These are phyloP conservation scores for Trichoplusia ni DNA, from an alignment of 1,140 invertebrate species.

Conservation along the genomic window DNA sequence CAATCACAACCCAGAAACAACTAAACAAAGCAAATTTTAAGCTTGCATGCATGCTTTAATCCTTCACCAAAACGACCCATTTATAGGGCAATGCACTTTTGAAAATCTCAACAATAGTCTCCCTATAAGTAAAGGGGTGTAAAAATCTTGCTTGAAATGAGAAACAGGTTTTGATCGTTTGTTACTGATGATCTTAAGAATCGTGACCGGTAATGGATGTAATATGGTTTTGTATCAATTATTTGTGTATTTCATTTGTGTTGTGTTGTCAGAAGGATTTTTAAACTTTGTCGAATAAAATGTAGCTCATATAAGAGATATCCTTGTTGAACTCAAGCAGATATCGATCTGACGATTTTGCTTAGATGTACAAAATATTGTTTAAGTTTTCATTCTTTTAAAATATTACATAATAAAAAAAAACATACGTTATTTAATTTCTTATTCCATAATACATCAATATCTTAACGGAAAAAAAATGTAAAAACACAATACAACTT, in stretches of 20 bases:
- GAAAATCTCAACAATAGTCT: slow-evolving; percentile 27
- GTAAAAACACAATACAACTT: too few relatives aligned
- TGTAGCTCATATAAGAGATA: too few relatives aligned
- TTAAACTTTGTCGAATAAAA: background rate
- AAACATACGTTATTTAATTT: too few relatives aligned
- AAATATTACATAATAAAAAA: too few relatives aligned
- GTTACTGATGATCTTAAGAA: slow-evolving; percentile 17
- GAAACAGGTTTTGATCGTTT: slow-evolving; percentile 26
- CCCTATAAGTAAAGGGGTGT: slow-evolving; percentile 25
- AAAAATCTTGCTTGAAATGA: slow-evolving; percentile 19
- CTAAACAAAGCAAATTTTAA: background rate
- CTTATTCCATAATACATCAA: too few relatives aligned
- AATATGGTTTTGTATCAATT: slow-evolving; percentile 3
- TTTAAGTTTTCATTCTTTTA: too few relatives aligned
- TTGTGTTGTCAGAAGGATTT: background rate
- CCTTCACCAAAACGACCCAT: slow-evolving; percentile 18
- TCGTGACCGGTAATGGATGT: slow-evolving; percentile 5
- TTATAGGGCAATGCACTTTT: slow-evolving; percentile 54
- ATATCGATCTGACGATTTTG: too few relatives aligned
- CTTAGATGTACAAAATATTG: too few relatives aligned
- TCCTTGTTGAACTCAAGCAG: too few relatives aligned
- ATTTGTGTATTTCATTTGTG: too few relatives aligned
- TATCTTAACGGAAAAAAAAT: too few relatives aligned
- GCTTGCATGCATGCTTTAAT: background rate
- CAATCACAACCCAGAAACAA: background rate